phyloP scores from a whole-genome alignment of 2,113 vertebrate species.

The Nyctereutes procyonoides region DNA sequence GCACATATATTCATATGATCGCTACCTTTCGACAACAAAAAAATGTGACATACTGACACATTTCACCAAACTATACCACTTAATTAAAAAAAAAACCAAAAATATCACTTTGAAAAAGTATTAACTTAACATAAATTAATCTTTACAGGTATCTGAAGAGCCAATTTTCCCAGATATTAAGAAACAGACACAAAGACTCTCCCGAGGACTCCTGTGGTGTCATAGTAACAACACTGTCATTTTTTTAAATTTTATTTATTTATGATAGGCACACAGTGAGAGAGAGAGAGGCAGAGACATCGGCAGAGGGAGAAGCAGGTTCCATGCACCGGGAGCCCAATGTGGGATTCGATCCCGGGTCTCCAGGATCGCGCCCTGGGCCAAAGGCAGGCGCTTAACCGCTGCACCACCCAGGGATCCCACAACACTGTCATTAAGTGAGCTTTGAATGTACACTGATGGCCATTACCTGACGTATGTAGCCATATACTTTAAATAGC shows the following conservation, averaged over 20 bases:
- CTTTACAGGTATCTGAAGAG: not conserved
- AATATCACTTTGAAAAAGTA: not conserved
- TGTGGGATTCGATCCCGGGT: no score
- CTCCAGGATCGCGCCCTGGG: no score
- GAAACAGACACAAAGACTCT: not conserved
- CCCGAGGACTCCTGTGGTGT: not conserved
- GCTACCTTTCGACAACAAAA: not conserved
- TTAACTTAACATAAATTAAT: not conserved
- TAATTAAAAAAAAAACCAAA: not conserved
- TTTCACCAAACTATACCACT: not conserved
- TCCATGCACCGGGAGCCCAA: no score
- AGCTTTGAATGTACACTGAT: rapidly evolving
- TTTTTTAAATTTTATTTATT: no score
- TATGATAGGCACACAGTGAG: no score
- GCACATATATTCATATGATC: not conserved
- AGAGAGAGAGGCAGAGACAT: no score
- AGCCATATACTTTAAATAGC: not conserved
- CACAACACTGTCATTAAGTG: not conserved
- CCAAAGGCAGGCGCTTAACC: no score
- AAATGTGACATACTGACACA: not conserved
- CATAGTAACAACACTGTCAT: not conserved
- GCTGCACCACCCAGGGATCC: no score
- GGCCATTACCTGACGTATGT: not conserved
- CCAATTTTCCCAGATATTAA: not conserved
- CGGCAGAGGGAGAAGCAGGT: no score